These are phyloP conservation scores for Dysdera silvatica DNA, from an alignment of 1,140 invertebrate genomes.

Conservation along the genomic window DNA sequence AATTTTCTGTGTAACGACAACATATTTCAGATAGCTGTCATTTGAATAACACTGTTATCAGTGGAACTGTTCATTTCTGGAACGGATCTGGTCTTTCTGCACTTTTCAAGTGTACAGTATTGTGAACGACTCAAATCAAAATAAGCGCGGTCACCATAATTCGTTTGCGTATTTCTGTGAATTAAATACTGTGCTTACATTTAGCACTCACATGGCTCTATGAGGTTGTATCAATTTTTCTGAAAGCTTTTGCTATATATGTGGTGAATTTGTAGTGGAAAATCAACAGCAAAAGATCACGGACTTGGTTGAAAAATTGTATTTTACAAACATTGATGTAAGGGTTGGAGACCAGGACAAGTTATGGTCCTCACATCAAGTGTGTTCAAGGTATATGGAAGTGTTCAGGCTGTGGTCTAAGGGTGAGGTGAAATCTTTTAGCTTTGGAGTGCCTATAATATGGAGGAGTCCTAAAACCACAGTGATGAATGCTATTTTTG, in stretches of 20 bases:
- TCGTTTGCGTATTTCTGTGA: too few species aligned
- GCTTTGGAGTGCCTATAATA: slow-evolving; percentile 25
- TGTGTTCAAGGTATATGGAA: slow-evolving; percentile 27
- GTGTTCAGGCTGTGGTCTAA: slow-evolving; percentile 24
- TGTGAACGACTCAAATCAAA: too few species aligned
- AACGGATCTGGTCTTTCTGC: too few species aligned
- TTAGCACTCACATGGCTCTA: not conserved
- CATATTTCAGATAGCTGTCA: too few species aligned
- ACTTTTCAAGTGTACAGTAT: too few species aligned
- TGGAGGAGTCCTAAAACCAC: slow-evolving; percentile 24
- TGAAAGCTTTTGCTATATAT: not conserved
- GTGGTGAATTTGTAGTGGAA: not conserved
- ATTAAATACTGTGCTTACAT: too few species aligned
- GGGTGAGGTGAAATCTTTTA: too few species aligned
- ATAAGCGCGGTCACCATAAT: too few species aligned
- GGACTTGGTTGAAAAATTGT: not conserved
- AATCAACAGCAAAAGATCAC: not conserved
- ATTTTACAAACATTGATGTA: slow-evolving; percentile 1
- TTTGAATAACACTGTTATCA: too few species aligned
- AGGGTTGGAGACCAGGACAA: slow-evolving; percentile 36
- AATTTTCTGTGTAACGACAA: too few species aligned
- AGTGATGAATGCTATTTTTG: too few species aligned
- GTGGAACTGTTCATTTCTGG: too few species aligned
- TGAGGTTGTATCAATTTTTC: not conserved
- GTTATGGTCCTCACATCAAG: slow-evolving; percentile 23